phyloP scores from a whole-genome alignment of 2,888 invertebrate species.

The Hypselothyrea guttata region DNA sequence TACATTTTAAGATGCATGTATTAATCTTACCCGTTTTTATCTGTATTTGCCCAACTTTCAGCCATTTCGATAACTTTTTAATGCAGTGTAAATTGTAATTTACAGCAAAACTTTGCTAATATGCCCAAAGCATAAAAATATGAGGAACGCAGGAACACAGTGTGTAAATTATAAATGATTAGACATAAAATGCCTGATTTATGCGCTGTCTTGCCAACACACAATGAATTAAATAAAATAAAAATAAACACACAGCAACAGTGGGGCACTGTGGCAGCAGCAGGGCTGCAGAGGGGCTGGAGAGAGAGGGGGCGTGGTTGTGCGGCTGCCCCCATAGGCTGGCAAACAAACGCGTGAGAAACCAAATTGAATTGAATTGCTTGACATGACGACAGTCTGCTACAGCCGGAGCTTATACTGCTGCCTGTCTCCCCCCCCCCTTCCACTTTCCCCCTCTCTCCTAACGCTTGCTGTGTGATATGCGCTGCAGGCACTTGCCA shows the following conservation, averaged over 20 bases:
- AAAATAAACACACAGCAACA: slow-evolving; percentile 36
- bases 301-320: neutral
- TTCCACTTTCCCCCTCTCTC: no score
- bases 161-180: slow-evolving; percentile 30
- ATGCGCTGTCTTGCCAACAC: slow-evolving; percentile 24
- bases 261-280: no score
- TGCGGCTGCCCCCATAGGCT: slow-evolving; percentile 30
- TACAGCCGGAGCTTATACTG: slow-evolving; percentile 5
- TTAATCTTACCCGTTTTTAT: no score
- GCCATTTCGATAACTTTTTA: slow-evolving; percentile 48
- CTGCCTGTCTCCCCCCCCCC: slow-evolving; percentile 1
- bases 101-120: slow-evolving; percentile 35
- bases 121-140: no score
- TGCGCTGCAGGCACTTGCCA: slow-evolving; percentile 41
- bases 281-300: neutral
- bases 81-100: slow-evolving; percentile 50
- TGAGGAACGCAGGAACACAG: slow-evolving; percentile 15
- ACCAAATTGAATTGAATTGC: slow-evolving; percentile 78
- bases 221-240: slow-evolving; percentile 69
- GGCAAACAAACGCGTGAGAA: slow-evolving; percentile 76
- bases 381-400: slow-evolving; percentile 69
- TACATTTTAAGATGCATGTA: no score
- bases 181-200: slow-evolving; percentile 39
- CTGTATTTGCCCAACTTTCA: slow-evolving; percentile 46
- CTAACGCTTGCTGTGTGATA: neutral